A percentile compares a stretch with the other conserved stretches of the same genome.
Conservation (phyloP, 2,888 invertebrate species). For the Drosophila nigritarsus region DNA sequence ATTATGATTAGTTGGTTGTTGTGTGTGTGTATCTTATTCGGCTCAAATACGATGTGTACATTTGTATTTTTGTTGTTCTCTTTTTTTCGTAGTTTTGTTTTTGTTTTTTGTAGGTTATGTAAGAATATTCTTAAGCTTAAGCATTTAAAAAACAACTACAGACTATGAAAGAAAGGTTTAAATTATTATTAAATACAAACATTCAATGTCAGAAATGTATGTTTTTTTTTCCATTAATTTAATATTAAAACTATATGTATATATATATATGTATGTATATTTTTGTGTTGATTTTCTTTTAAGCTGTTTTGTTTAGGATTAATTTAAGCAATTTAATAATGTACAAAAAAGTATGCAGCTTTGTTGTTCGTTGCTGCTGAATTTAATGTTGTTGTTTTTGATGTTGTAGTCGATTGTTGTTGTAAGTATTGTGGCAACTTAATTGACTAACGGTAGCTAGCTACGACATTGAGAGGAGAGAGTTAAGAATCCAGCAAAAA, state of each 20-base stretch:
- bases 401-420: constrained; percentile 34
- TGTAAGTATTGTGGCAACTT: constrained; percentile 78
- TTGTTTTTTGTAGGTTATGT: constrained; percentile 54
- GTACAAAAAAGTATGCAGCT: constrained; percentile 56
- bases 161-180: constrained; percentile 66
- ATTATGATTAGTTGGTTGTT: constrained; percentile 65
- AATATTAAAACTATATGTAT: constrained; percentile 47
- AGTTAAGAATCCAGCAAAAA: constrained; percentile 32
- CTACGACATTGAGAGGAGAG: constrained; percentile 51
- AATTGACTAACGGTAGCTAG: constrained; percentile 73
- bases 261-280: constrained; percentile 32
- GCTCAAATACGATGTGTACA: constrained; percentile 36
- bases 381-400: constrained; percentile 24
- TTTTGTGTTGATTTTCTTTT: constrained; percentile 25
- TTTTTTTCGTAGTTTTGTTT: constrained; percentile 34
- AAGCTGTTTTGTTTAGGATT: constrained; percentile 7
- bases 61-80: constrained; percentile 21
- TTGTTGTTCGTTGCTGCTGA: constrained; percentile 20
- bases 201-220: constrained; percentile 67
- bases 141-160: constrained; percentile 77
- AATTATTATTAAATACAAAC: constrained; percentile 65
- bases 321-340: constrained; percentile 50
- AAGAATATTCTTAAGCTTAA: constrained; percentile 72
- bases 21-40: constrained; percentile 41
- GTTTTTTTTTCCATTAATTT: constrained; percentile 39